Evolutionary conservation across 2,888 invertebrate genomes (phyloP).

Genomic region (Erebia aethiops): DNA sequence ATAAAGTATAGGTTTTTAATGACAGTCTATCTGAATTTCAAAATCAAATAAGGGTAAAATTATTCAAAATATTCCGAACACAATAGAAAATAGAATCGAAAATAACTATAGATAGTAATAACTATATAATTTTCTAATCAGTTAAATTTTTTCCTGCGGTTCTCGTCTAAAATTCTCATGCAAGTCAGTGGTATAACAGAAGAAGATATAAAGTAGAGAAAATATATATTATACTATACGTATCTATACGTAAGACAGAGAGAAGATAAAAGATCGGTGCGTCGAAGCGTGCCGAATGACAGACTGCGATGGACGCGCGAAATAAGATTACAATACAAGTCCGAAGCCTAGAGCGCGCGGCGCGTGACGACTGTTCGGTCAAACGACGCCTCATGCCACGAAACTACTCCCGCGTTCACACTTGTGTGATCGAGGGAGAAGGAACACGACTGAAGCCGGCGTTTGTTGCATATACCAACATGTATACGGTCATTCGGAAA

Average conservation of each 20-base stretch:
- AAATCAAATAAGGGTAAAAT: background rate
- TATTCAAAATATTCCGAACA: background rate
- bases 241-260: slow-evolving; percentile 24
- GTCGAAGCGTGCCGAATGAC: slow-evolving; percentile 57
- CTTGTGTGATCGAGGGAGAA: slow-evolving; percentile 58
- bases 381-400: slow-evolving; percentile 49
- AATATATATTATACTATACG: slow-evolving; percentile 35
- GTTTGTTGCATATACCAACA: slow-evolving; percentile 39
- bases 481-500: background rate
- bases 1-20: too few relatives aligned
- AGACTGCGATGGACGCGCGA: slow-evolving; percentile 48
- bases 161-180: slow-evolving; percentile 8
- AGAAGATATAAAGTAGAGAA: slow-evolving; percentile 52
- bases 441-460: slow-evolving; percentile 45
- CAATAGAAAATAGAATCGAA: background rate
- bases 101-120: background rate
- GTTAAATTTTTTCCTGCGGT: background rate
- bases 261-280: slow-evolving; percentile 33
- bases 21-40: background rate
- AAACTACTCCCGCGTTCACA: slow-evolving; percentile 58
- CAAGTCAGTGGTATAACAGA: slow-evolving; percentile 32
- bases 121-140: background rate
- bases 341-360: slow-evolving; percentile 45
- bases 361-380: slow-evolving; percentile 60
- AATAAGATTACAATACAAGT: slow-evolving; percentile 31